phyloP scores from a whole-genome alignment of 2,888 invertebrate genomes.

The Maniola hyperantus region DNA sequence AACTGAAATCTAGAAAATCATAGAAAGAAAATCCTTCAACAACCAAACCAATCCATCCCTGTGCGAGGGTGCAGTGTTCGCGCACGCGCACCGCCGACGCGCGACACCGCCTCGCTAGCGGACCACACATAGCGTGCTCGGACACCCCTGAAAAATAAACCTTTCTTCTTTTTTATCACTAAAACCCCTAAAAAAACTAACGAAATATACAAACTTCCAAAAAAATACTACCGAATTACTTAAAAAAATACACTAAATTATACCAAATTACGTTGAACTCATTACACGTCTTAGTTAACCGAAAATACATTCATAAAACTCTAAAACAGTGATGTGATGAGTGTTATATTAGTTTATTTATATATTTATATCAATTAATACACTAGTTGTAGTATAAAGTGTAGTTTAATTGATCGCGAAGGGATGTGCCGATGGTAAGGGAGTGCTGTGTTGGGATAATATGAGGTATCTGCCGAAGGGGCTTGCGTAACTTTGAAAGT shows the following conservation, averaged over 20 bases:
- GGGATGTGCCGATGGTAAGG: conserved; percentile 4
- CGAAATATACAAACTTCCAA: conserved; percentile 15
- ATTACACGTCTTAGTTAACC: not conserved
- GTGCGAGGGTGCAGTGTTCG: conserved; percentile 64
- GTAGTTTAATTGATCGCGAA: conserved; percentile 4
- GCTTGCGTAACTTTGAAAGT: conserved; percentile 51
- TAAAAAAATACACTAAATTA: not conserved
- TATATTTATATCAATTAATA: not conserved
- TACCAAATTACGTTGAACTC: not conserved
- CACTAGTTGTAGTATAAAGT: not conserved
- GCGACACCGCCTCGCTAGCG: conserved; percentile 55
- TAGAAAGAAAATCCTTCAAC: conserved; percentile 12
- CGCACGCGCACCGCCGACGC: conserved; percentile 64
- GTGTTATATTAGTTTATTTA: not conserved
- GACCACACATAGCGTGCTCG: conserved; percentile 38
- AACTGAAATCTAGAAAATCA: not conserved
- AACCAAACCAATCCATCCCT: conserved; percentile 50
- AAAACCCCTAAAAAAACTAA: conserved; percentile 37
- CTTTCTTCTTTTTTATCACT: conserved; percentile 33
- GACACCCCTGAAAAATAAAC: conserved; percentile 33
- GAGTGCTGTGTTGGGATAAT: conserved; percentile 21
- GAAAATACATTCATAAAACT: conserved; percentile 1
- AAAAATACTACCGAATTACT: conserved; percentile 3
- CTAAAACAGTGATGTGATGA: conserved; percentile 13
- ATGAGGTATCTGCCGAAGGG: conserved; percentile 34